A percentile compares a stretch with the other conserved stretches of the same genome.
phyloP scores from a whole-genome alignment of 2,888 invertebrate genomes.

The Anthoptus insignis region DNA sequence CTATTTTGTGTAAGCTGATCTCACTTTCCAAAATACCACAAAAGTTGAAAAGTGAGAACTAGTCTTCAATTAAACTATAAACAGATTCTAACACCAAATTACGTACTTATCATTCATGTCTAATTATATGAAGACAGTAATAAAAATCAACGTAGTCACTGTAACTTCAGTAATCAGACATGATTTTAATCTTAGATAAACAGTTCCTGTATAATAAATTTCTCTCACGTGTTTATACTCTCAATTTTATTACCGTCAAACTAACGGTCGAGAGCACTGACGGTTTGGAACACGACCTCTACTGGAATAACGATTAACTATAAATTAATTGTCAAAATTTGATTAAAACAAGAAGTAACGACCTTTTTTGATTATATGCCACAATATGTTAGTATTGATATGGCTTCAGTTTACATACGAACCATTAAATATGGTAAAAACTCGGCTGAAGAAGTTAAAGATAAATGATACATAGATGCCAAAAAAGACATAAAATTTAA shows the following conservation, averaged over 20 bases:
- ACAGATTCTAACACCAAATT: background rate
- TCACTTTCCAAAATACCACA: no score
- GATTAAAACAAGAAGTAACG: no score
- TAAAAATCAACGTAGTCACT: background rate
- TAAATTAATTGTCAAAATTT: no score
- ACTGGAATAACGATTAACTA: background rate
- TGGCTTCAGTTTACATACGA: no score
- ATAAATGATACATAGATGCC: no score
- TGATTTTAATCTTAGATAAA: slow-evolving; percentile 21
- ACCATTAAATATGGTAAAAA: no score
- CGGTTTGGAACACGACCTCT: background rate
- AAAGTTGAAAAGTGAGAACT: background rate
- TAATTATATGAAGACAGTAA: slow-evolving; percentile 1
- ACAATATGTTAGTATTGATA: no score
- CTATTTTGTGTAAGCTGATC: no score
- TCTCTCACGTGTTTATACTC: slow-evolving; percentile 23
- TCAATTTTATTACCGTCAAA: slow-evolving; percentile 26
- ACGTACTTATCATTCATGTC: background rate
- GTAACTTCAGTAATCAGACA: slow-evolving; percentile 10
- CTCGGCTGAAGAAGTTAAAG: no score
- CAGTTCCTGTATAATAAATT: slow-evolving; percentile 3
- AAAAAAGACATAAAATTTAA: no score
- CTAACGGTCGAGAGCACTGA: slow-evolving; percentile 4
- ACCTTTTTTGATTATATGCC: no score
- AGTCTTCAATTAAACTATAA: background rate